Evolutionary conservation across 1,140 invertebrate genomes (phyloP).

Genomic region (Solen grandis): DNA sequence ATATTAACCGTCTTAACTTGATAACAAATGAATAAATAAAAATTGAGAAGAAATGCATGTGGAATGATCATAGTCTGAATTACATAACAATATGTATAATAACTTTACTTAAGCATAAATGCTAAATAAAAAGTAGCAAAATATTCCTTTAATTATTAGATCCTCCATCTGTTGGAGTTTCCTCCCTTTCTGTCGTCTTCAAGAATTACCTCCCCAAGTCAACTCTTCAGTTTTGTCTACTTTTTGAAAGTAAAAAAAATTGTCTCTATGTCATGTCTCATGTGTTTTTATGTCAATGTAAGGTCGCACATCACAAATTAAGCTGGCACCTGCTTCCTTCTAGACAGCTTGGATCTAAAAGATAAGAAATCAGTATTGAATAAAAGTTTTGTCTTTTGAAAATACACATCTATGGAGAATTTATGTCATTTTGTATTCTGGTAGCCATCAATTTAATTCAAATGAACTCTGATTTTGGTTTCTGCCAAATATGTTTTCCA

Average conservation of each 20-base stretch:
- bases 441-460: neutral
- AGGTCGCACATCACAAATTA: neutral
- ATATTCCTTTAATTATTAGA: neutral
- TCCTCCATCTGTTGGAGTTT: neutral
- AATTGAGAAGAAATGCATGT: too few species aligned
- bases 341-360: constrained; percentile 72
- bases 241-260: neutral
- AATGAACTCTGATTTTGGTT: neutral
- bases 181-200: neutral
- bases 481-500: neutral
- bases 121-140: constrained; percentile 41
- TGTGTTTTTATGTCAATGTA: neutral
- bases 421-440: neutral
- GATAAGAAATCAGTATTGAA: neutral
- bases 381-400: neutral
- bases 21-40: too few species aligned
- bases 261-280: constrained; percentile 6
- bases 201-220: neutral
- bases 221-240: neutral
- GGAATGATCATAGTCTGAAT: constrained; percentile 30
- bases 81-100: constrained; percentile 42
- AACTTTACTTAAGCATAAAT: constrained; percentile 38
- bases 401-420: neutral
- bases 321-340: constrained; percentile 65
- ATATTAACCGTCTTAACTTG: too few species aligned